Conservation (phyloP, 2,113 vertebrate genomes). For the Aegotheles bennettii region DNA sequence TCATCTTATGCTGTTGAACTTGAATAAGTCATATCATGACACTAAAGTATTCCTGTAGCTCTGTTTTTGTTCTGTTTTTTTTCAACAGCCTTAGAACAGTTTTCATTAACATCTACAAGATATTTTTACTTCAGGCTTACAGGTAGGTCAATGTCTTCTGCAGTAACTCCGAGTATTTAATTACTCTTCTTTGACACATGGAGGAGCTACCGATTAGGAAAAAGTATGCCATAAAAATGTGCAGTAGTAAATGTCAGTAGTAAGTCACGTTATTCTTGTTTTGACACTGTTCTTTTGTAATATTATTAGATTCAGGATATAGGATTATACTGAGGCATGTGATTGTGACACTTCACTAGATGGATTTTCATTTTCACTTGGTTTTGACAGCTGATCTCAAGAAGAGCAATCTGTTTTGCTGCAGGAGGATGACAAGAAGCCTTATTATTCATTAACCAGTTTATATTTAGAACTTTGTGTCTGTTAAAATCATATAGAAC, state of each 20-base stretch:
- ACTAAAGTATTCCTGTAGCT: neutral
- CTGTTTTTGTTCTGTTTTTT: conserved; percentile 61
- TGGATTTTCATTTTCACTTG: neutral
- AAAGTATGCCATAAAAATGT: neutral
- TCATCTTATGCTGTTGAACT: neutral
- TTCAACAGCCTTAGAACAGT: conserved; percentile 83
- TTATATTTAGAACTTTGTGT: conserved; percentile 24
- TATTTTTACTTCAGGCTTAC: conserved; percentile 89
- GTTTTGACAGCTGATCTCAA: neutral
- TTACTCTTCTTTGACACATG: neutral
- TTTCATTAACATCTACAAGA: conserved; percentile 84
- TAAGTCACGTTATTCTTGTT: neutral
- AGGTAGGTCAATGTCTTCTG: conserved; percentile 72
- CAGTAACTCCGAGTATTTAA: neutral
- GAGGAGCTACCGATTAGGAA: neutral
- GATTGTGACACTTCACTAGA: neutral
- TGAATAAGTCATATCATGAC: neutral
- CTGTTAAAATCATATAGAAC: neutral
- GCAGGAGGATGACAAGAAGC: neutral
- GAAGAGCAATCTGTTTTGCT: neutral
- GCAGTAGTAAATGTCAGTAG: neutral
- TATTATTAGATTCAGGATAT: neutral
- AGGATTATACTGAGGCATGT: neutral
- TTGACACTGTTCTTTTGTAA: neutral
- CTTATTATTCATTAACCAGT: neutral